Evolutionary conservation across 2,797 vertebrate species (phyloP).

Genomic region (Hozukius guyotensis): DNA sequence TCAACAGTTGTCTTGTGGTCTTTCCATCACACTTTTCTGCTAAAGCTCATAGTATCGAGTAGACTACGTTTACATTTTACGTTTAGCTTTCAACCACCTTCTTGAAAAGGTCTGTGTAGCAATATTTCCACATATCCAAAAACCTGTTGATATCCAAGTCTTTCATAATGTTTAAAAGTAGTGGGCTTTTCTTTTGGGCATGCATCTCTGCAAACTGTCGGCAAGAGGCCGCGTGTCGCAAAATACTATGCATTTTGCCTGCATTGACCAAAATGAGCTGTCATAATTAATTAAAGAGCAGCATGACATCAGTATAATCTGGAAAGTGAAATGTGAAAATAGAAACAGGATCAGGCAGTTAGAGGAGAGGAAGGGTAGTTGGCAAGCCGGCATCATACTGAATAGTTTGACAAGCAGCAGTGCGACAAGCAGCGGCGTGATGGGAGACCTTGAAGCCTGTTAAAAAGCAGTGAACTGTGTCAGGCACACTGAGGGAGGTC

Average conservation of each 20-base stretch:
- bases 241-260: background rate
- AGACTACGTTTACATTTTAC: too few relatives aligned
- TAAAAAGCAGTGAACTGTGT: conserved; percentile 50
- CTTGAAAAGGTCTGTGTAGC: too few relatives aligned
- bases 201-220: too few relatives aligned
- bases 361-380: background rate
- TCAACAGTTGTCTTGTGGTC: too few relatives aligned
- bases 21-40: too few relatives aligned
- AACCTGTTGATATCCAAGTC: background rate
- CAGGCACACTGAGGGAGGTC: conserved; percentile 29
- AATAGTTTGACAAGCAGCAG: conserved; percentile 32
- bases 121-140: background rate
- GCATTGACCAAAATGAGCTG: background rate
- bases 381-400: background rate
- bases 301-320: background rate
- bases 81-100: background rate
- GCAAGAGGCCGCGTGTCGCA: too few relatives aligned
- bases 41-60: too few relatives aligned
- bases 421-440: conserved; percentile 41
- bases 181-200: background rate
- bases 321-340: conserved; percentile 2
- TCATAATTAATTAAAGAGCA: background rate
- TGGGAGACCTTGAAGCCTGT: conserved; percentile 28
- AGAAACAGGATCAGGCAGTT: background rate
- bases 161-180: background rate